Conservation (phyloP, 2,113 vertebrate genomes). For the Cyprinodon brontotheroides region DNA sequence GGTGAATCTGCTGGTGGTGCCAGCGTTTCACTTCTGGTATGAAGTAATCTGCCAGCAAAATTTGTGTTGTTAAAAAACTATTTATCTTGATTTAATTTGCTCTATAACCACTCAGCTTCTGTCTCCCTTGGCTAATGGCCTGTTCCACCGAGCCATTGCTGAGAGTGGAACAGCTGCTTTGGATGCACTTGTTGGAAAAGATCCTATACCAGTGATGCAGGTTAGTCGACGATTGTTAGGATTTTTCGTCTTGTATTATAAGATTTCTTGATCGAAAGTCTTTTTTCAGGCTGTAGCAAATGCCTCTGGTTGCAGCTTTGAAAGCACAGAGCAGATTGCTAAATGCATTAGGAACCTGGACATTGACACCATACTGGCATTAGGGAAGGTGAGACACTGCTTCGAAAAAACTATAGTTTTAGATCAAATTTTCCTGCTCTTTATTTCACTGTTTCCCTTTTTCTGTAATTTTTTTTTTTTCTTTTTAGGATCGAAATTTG, state of each 20-base stretch:
- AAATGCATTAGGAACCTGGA: conserved; percentile 71
- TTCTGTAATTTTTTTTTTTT: background rate
- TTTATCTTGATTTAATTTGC: background rate
- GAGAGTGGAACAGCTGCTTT: conserved; percentile 82
- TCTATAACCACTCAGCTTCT: conserved; percentile 74
- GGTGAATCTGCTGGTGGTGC: conserved; percentile 88
- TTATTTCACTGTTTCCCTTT: background rate
- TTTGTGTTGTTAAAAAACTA: background rate
- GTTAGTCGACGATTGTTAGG: conserved; percentile 13
- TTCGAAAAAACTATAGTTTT: background rate
- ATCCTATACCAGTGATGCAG: conserved; percentile 46
- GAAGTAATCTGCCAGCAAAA: conserved; percentile 1
- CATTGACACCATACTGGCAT: conserved; percentile 26
- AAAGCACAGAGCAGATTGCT: conserved; percentile 68
- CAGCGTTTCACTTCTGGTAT: conserved; percentile 86
- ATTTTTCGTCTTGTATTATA: too few species aligned
- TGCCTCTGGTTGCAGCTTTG: conserved; percentile 68
- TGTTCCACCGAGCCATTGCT: conserved; percentile 86
- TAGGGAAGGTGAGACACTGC: conserved; percentile 36
- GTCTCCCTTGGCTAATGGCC: conserved; percentile 80
- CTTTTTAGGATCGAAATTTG: background rate
- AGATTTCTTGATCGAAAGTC: background rate
- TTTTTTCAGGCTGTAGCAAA: conserved; percentile 64
- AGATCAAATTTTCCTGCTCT: background rate
- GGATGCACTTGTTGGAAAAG: rapidly evolving